phyloP scores from a whole-genome alignment of 1,140 invertebrate genomes.

The Meloidogyne floridensis region DNA sequence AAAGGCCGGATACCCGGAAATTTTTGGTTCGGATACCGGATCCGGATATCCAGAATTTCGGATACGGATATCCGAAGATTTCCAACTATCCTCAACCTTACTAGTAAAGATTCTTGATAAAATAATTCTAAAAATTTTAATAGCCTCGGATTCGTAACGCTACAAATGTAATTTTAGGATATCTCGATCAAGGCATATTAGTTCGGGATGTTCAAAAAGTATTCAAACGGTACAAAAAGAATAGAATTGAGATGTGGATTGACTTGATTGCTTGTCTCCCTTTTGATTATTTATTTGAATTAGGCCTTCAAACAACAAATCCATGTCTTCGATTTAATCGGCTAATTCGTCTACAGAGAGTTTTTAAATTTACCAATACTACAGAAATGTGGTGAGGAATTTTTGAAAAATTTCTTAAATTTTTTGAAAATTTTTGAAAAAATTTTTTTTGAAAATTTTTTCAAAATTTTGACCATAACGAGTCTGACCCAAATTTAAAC shows the following conservation, averaged over 20 bases:
- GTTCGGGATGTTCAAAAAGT: conserved; percentile 22
- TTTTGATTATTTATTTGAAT: conserved; percentile 20
- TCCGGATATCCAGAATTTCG: too few relatives aligned
- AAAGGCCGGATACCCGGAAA: too few relatives aligned
- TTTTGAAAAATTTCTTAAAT: background rate
- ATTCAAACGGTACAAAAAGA: conserved; percentile 1
- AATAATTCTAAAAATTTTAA: too few relatives aligned
- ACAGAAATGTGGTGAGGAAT: conserved; percentile 22
- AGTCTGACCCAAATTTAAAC: conserved; percentile 64
- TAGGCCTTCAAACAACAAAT: conserved; percentile 20
- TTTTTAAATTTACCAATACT: conserved; percentile 6
- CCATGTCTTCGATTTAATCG: conserved; percentile 27
- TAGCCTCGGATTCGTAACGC: too few relatives aligned
- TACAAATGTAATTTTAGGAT: background rate
- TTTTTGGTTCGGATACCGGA: too few relatives aligned
- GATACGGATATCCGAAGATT: too few relatives aligned
- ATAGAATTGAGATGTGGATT: background rate
- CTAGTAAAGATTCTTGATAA: too few relatives aligned
- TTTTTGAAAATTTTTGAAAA: background rate
- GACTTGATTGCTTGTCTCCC: conserved; percentile 15
- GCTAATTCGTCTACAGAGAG: conserved; percentile 10
- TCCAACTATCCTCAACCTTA: too few relatives aligned
- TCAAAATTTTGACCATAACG: background rate
- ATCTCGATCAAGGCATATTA: conserved; percentile 29
- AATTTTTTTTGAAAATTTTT: background rate